Evolutionary conservation across 1,140 invertebrate species (phyloP).

Genomic region (Drosophila melanica): DNA sequence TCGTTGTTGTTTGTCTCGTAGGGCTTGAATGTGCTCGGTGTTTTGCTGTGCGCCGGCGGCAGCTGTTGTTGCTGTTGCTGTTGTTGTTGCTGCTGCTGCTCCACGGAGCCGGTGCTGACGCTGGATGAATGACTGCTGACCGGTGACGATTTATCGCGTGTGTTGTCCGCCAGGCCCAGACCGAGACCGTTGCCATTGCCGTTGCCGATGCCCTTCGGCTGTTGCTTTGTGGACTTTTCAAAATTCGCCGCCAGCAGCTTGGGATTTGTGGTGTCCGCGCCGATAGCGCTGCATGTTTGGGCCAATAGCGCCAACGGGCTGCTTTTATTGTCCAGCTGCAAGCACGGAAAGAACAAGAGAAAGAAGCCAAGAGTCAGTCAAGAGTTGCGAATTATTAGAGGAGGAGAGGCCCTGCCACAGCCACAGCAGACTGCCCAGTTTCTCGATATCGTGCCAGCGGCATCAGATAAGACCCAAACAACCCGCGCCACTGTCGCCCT

Average conservation of each 20-base stretch:
- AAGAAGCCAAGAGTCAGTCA: no score
- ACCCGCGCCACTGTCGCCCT: not conserved
- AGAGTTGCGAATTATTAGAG: constrained; percentile 35
- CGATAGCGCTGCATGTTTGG: constrained; percentile 98
- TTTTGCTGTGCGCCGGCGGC: constrained; percentile 64
- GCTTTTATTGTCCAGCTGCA: constrained; percentile 97
- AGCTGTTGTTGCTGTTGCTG: constrained; percentile 62
- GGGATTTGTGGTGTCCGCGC: constrained; percentile 91
- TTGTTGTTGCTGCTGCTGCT: constrained; percentile 50
- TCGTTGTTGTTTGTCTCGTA: constrained; percentile 86
- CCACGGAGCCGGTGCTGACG: constrained; percentile 83
- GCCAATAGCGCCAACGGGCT: constrained; percentile 96
- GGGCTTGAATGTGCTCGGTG: constrained; percentile 86
- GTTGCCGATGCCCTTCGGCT: constrained; percentile 44
- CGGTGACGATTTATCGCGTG: constrained; percentile 86
- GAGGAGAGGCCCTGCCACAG: not conserved
- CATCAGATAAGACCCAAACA: constrained; percentile 28
- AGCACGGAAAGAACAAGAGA: constrained; percentile 58
- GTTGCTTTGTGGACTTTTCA: constrained; percentile 87
- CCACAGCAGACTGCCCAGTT: not conserved
- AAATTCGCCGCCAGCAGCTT: constrained; percentile 89
- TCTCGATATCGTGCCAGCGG: constrained; percentile 20
- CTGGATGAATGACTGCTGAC: constrained; percentile 81
- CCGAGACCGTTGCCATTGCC: constrained; percentile 38
- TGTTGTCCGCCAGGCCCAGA: constrained; percentile 67